Conservation (phyloP, 2,888 invertebrate genomes). For the Ischnus inquisitorius region DNA sequence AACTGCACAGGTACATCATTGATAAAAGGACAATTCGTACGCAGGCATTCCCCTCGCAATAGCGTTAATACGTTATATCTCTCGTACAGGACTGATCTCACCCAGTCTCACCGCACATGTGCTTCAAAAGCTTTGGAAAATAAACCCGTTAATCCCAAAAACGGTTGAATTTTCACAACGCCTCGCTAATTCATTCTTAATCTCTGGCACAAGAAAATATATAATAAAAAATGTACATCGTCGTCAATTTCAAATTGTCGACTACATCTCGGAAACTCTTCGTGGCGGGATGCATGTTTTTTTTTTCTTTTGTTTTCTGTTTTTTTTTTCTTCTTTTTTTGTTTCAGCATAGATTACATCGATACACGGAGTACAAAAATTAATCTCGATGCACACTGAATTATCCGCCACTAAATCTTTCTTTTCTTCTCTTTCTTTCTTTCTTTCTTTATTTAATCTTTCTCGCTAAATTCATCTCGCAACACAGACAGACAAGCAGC, state of each 20-base stretch:
- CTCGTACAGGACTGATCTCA: conserved; percentile 24
- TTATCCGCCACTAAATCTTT: conserved; percentile 25
- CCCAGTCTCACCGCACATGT: conserved; percentile 29
- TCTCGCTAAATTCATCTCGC: conserved; percentile 45
- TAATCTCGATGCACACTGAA: conserved; percentile 58
- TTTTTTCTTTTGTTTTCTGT: conserved; percentile 42
- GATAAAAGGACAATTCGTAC: conserved; percentile 59
- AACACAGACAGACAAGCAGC: conserved; percentile 65
- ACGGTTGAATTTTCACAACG: conserved; percentile 4
- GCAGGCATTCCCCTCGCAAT: conserved; percentile 65
- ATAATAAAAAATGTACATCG: conserved; percentile 67
- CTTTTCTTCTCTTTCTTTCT: conserved; percentile 39
- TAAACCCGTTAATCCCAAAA: conserved; percentile 1
- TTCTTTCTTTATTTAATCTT: conserved; percentile 37
- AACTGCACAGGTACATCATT: conserved; percentile 72
- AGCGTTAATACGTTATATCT: conserved; percentile 38
- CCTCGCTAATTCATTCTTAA: conserved; percentile 34
- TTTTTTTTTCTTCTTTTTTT: conserved; percentile 40
- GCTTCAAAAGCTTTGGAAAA: conserved; percentile 14
- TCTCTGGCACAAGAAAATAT: conserved; percentile 68
- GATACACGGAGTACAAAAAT: conserved; percentile 62
- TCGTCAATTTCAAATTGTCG: conserved; percentile 59
- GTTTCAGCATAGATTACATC: conserved; percentile 33
- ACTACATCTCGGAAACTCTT: conserved; percentile 30
- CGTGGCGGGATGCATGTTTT: conserved; percentile 10